Evolutionary conservation across 2,797 vertebrate genomes (phyloP).

Genomic region (Meda fulgida): DNA sequence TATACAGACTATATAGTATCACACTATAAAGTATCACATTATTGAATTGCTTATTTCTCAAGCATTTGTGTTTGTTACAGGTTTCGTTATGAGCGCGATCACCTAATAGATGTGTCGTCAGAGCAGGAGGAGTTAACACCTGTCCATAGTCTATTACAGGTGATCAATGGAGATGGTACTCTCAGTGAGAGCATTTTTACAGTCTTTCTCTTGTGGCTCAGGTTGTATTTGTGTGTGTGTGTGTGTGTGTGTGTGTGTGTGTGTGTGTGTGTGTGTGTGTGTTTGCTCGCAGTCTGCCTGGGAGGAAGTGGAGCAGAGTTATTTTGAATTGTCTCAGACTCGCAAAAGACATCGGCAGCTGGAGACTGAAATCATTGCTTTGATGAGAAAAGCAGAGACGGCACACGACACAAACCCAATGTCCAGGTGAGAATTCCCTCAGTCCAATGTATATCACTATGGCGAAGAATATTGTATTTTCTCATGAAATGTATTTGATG

Average conservation of each 20-base stretch:
- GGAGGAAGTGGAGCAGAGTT: constrained; percentile 75
- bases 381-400: constrained; percentile 65
- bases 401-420: constrained; percentile 60
- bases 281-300: constrained; percentile 75
- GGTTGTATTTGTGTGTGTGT: constrained; percentile 38
- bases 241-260: constrained; percentile 50
- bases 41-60: not conserved
- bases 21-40: not conserved
- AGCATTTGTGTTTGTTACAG: constrained; percentile 60
- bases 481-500: not conserved
- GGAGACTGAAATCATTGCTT: constrained; percentile 62
- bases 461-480: not conserved
- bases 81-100: constrained; percentile 74
- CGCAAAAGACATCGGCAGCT: constrained; percentile 68
- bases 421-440: constrained; percentile 63
- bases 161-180: constrained; percentile 48
- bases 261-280: constrained; percentile 48
- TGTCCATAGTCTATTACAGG: constrained; percentile 78
- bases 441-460: not conserved
- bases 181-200: not conserved
- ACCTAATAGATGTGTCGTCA: constrained; percentile 72
- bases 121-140: constrained; percentile 75
- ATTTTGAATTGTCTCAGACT: constrained; percentile 71
- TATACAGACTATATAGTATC: no score
- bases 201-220: not conserved